Conservation (phyloP, 2,888 invertebrate genomes). For the Heliconius charithonia region DNA sequence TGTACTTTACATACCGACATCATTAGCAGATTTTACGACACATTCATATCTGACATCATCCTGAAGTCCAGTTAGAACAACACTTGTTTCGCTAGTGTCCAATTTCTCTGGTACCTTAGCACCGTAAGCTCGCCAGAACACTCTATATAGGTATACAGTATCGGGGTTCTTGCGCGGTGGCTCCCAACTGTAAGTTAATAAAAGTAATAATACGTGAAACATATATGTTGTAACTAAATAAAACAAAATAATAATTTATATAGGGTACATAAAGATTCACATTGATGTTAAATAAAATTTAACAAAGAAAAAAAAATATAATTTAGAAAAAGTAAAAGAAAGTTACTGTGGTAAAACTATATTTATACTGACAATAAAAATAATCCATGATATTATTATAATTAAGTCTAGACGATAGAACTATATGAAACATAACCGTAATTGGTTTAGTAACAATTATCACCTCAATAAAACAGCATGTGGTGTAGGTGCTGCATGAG, state of each 20-base stretch:
- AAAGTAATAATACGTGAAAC: neutral
- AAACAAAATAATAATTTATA: too few relatives aligned
- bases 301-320: too few relatives aligned
- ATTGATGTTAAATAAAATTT: too few relatives aligned
- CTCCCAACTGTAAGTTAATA: conserved; percentile 86
- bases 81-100: conserved; percentile 89
- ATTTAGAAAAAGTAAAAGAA: too few relatives aligned
- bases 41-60: conserved; percentile 91
- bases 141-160: conserved; percentile 91
- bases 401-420: too few relatives aligned
- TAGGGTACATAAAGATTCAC: too few relatives aligned
- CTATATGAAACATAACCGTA: too few relatives aligned
- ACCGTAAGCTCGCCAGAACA: conserved; percentile 90
- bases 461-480: conserved; percentile 73
- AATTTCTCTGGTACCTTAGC: conserved; percentile 85
- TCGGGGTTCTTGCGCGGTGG: conserved; percentile 92
- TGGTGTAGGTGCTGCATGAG: conserved; percentile 74
- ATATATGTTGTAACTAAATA: too few relatives aligned
- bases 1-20: conserved; percentile 80
- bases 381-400: too few relatives aligned
- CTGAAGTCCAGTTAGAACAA: conserved; percentile 87
- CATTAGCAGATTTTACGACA: conserved; percentile 92
- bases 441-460: neutral
- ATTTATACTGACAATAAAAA: too few relatives aligned
- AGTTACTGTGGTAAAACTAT: too few relatives aligned